These are phyloP conservation scores for Cremastinae sp. DNA, from an alignment of 2,888 invertebrate genomes.

Conservation along the genomic window DNA sequence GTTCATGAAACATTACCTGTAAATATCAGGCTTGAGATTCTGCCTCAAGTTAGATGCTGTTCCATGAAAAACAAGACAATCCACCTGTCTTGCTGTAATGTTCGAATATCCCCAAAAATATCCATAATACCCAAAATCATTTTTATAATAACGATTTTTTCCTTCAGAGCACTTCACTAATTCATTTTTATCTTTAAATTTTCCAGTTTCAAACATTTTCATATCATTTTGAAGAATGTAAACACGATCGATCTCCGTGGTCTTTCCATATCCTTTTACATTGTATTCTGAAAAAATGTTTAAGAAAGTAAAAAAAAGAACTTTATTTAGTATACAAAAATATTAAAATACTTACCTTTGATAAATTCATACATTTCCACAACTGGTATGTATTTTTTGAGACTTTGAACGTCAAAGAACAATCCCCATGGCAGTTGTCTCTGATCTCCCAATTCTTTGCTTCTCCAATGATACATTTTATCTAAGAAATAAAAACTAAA, in stretches of 20 bases:
- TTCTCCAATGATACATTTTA: conserved; percentile 93
- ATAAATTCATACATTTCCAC: conserved; percentile 93
- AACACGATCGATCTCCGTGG: conserved; percentile 86
- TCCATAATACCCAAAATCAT: conserved; percentile 79
- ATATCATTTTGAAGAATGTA: conserved; percentile 92
- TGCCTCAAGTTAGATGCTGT: conserved; percentile 84
- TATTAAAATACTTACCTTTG: conserved; percentile 80
- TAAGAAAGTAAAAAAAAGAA: neutral
- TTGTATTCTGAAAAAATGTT: conserved; percentile 79
- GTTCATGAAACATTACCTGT: conserved; percentile 76
- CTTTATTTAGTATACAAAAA: neutral
- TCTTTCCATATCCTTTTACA: conserved; percentile 69
- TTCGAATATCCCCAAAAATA: conserved; percentile 88
- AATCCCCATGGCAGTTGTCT: conserved; percentile 87
- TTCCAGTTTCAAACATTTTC: conserved; percentile 90
- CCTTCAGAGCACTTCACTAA: conserved; percentile 81
- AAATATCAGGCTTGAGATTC: conserved; percentile 81
- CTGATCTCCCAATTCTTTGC: conserved; percentile 82
- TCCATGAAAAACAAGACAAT: conserved; percentile 93
- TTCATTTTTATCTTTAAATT: conserved; percentile 92
- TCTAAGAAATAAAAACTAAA: conserved; percentile 62
- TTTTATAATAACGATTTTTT: conserved; percentile 69
- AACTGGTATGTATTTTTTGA: conserved; percentile 90
- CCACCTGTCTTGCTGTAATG: conserved; percentile 84
- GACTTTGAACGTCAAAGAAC: conserved; percentile 92